Percentiles rank a stretch among this genome's conserved stretches.
phyloP scores from a whole-genome alignment of 2,797 vertebrate species.

The Eidolon dupreanum region DNA sequence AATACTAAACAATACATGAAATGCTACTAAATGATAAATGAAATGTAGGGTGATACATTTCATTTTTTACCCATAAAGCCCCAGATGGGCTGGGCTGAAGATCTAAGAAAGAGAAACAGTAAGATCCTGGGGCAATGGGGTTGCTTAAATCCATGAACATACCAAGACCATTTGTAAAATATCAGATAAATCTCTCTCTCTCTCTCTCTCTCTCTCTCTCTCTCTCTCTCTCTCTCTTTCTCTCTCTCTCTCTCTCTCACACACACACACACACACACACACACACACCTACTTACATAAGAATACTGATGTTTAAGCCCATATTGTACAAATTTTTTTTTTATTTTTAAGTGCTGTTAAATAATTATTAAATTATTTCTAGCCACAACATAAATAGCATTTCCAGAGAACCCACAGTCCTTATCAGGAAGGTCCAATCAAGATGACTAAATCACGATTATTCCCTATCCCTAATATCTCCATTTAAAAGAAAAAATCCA shows the following conservation, averaged over 20 bases:
- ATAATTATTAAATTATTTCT: constrained; percentile 13
- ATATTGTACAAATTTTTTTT: neutral
- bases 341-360: neutral
- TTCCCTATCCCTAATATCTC: neutral
- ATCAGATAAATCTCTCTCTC: neutral
- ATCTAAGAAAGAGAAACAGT: neutral
- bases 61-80: neutral
- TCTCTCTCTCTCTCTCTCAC: neutral
- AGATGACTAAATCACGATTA: neutral
- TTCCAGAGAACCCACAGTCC: neutral
- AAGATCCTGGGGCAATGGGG: neutral
- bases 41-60: neutral
- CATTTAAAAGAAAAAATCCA: neutral
- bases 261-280: neutral
- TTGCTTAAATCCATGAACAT: neutral
- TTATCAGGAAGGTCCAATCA: neutral
- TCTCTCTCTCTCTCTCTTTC: neutral
- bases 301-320: neutral
- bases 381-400: neutral
- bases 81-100: neutral
- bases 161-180: neutral
- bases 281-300: neutral
- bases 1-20: neutral
- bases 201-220: neutral
- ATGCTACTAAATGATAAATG: neutral